Evolutionary conservation across 2,888 invertebrate species (phyloP), one percentile per base, ranked within the genome.

Genomic region (Eretmocerus hayati): DNA sequence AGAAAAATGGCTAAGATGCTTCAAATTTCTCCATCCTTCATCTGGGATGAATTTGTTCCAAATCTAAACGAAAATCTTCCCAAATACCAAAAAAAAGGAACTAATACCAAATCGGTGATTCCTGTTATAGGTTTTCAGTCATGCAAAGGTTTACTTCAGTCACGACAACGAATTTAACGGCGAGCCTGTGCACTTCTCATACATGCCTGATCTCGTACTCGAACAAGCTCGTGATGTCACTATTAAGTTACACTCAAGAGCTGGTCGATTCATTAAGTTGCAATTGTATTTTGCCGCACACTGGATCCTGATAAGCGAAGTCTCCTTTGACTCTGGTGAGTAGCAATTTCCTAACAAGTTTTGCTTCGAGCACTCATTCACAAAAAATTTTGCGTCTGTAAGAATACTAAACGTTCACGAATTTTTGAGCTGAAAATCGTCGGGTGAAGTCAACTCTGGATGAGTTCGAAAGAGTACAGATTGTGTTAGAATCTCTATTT

Each of bases 221-320:
- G 87, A 88, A 69, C 83, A 83, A 64, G 85, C 90, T 42, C 78
- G 90, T 55, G 85, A 87, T 71, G 86, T 91, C 60, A 83, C 84
- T 65, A 83, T 91, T 65, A 83, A 85, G 66, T 77, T 91, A 54
- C 83, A 86, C 65, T 80, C 87, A 64, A 78, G 84, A 50, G 77
- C 88, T 46, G 90, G 86, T 48, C 78, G 80, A 57, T 87, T 80
- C 72, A 74, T 90, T 58, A 85, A 84, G 73, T 73, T 84, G 64
- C 82, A 86, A 66, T 78, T 90, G 45, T 84, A 84, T 71, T 90
- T 89, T 69, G 85, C 86, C 47, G 79, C 84, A 36, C 78, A 81
- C 60, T 91, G 90, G 90, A 83, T 91, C 66, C 81, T 90, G 77
- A 77, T 91, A 62, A 88, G 89, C 70, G 91, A 91, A 74, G 80